phyloP scores from a whole-genome alignment of 1,140 invertebrate species.

The Frieseomelitta varia region DNA sequence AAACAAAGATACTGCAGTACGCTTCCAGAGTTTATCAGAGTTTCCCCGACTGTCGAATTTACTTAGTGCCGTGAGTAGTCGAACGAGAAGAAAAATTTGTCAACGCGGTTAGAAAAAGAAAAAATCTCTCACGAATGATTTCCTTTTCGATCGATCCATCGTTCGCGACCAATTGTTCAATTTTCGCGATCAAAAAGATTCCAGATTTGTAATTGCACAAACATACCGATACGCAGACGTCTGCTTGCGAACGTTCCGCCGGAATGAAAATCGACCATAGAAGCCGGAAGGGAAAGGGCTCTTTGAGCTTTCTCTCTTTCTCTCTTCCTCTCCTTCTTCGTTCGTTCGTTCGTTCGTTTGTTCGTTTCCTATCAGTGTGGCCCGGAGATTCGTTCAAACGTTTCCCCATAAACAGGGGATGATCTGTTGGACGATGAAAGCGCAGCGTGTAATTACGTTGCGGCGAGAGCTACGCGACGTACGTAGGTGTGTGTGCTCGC shows the following conservation, averaged over 20 bases:
- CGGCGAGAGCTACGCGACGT: neutral
- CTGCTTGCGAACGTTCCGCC: neutral
- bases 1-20: neutral
- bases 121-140: constrained; percentile 51
- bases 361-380: neutral
- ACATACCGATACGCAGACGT: constrained; percentile 28
- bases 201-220: constrained; percentile 69
- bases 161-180: constrained; percentile 44
- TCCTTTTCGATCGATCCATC: constrained; percentile 68
- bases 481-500: neutral
- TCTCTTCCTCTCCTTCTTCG: neutral
- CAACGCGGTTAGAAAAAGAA: constrained; percentile 53
- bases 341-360: neutral
- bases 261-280: constrained; percentile 17
- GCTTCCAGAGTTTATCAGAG: neutral
- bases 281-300: constrained; percentile 27
- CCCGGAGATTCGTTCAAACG: constrained; percentile 1
- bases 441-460: constrained; percentile 43
- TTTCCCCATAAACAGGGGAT: constrained; percentile 28
- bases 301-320: neutral
- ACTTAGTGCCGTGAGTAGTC: neutral
- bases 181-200: constrained; percentile 51
- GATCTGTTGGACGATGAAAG: constrained; percentile 45
- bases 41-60: neutral
- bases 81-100: neutral